Evolutionary conservation across 2,113 vertebrate species (phyloP).

Genomic region (Cariama cristata): DNA sequence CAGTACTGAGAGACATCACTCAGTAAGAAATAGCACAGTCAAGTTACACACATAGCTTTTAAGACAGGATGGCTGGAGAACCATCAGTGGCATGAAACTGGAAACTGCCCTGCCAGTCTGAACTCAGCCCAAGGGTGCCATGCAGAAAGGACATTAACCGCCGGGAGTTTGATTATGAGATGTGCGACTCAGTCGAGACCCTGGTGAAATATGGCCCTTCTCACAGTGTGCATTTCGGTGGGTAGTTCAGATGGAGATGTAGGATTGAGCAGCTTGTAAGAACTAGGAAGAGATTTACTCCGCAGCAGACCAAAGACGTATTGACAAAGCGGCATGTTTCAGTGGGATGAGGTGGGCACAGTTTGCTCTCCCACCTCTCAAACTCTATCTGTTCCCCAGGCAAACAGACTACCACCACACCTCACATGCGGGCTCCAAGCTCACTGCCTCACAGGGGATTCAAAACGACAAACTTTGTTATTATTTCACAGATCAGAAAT

Average conservation of each 20-base stretch:
- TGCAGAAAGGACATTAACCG: neutral
- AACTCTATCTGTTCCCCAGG: neutral
- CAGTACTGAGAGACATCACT: neutral
- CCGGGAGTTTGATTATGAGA: neutral
- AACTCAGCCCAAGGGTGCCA: neutral
- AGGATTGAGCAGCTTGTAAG: neutral
- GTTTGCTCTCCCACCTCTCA: neutral
- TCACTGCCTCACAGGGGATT: neutral
- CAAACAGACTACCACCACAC: neutral
- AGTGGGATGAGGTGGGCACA: neutral
- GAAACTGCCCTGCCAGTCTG: neutral
- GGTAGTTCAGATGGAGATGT: neutral
- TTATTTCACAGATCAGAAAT: neutral
- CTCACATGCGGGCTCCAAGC: neutral
- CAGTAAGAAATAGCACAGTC: neutral
- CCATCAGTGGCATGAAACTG: neutral
- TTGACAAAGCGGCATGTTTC: fast-evolving
- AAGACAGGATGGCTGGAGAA: neutral
- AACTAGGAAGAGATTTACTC: neutral
- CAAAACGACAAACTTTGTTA: neutral
- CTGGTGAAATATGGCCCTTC: neutral
- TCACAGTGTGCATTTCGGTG: neutral
- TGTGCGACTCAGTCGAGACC: neutral
- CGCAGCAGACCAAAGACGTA: neutral
- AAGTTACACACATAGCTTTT: neutral